These are phyloP conservation scores for Haliaeetus leucogaster DNA, from an alignment of 2,113 vertebrate genomes.

Conservation along the genomic window DNA sequence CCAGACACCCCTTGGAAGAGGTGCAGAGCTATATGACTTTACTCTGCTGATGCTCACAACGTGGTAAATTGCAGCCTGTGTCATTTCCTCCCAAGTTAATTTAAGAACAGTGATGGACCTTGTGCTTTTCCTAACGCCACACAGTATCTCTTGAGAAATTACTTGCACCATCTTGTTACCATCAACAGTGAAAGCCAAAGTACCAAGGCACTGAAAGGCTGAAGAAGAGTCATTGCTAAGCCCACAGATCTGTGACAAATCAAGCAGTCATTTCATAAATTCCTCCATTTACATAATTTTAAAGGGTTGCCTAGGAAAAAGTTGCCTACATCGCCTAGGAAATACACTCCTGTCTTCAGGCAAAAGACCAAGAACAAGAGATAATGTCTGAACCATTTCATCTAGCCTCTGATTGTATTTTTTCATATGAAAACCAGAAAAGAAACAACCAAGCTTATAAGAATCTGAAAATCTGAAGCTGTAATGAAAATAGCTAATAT, in stretches of 20 bases:
- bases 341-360: not conserved
- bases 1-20: not conserved
- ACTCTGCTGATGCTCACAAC: not conserved
- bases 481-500: not conserved
- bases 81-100: not conserved
- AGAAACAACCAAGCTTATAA: not conserved
- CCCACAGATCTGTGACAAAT: not conserved
- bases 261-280: not conserved
- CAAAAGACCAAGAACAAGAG: not conserved
- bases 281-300: not conserved
- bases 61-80: not conserved
- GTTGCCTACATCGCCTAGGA: not conserved
- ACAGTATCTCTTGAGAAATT: too few species aligned
- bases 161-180: too few species aligned
- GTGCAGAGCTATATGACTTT: not conserved
- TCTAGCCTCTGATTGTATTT: not conserved
- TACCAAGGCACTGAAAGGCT: not conserved
- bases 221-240: not conserved
- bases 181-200: not conserved
- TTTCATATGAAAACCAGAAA: not conserved
- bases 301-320: not conserved
- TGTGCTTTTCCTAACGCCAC: not conserved
- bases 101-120: not conserved
- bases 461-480: not conserved
- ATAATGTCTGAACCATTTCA: not conserved